These are phyloP conservation scores for Mesochorus sp. DNA, from an alignment of 2,888 invertebrate species.

Conservation along the genomic window DNA sequence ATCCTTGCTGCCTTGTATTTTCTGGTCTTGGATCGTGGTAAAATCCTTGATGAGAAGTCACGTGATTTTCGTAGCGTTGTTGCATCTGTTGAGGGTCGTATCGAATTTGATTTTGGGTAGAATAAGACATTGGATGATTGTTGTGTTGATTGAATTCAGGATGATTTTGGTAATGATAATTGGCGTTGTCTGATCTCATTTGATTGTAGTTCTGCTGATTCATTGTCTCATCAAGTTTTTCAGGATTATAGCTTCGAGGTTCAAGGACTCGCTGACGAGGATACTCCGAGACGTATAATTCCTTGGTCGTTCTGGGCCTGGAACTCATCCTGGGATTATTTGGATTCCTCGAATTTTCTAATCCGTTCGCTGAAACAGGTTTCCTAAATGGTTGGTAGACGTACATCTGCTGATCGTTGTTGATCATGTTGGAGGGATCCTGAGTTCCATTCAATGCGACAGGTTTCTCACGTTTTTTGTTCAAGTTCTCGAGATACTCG, in stretches of 20 bases:
- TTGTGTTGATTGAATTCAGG: background rate
- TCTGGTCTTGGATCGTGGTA: background rate
- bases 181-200: background rate
- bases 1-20: constrained; percentile 36
- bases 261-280: constrained; percentile 30
- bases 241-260: constrained; percentile 48
- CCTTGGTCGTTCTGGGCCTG: constrained; percentile 32
- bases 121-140: background rate
- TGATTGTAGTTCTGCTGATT: constrained; percentile 15
- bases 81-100: constrained; percentile 62
- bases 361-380: constrained; percentile 70
- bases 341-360: constrained; percentile 71
- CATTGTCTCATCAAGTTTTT: constrained; percentile 56
- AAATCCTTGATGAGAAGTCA: background rate
- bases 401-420: background rate
- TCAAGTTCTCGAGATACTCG: constrained; percentile 68
- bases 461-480: constrained; percentile 51
- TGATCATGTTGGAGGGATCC: constrained; percentile 54
- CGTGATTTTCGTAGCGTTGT: constrained; percentile 58
- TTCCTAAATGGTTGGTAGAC: constrained; percentile 34
- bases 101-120: constrained; percentile 17
- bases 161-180: background rate
- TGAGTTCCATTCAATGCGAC: constrained; percentile 71
- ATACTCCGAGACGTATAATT: constrained; percentile 29
- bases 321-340: constrained; percentile 65